Evolutionary conservation across 2,888 invertebrate species (phyloP).

Genomic region (Epirrhoe alternata): DNA sequence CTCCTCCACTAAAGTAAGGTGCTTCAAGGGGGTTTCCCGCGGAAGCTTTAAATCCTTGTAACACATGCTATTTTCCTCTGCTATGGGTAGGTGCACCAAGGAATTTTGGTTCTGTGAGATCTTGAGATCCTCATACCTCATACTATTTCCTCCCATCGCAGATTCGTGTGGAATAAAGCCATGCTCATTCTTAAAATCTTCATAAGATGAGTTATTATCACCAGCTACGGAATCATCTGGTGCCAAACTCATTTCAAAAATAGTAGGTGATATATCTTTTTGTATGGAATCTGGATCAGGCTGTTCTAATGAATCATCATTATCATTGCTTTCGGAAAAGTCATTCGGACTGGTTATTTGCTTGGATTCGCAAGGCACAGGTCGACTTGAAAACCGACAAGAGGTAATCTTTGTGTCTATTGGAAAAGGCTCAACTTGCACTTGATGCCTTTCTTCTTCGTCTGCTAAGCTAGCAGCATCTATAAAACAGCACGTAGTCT

Average conservation of each 20-base stretch:
- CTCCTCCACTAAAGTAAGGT: background rate
- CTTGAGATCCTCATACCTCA: background rate
- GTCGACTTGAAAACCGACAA: slow-evolving; percentile 57
- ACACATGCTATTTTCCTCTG: background rate
- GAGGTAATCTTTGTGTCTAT: background rate
- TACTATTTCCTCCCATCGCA: background rate
- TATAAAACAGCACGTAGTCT: slow-evolving; percentile 87
- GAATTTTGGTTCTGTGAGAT: background rate
- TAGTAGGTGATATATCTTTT: slow-evolving; percentile 70
- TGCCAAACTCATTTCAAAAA: slow-evolving; percentile 72
- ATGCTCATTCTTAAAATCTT: background rate
- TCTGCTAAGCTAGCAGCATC: slow-evolving; percentile 91
- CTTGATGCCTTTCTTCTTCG: slow-evolving; percentile 82
- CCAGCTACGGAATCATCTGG: slow-evolving; percentile 67
- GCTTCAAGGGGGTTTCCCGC: background rate
- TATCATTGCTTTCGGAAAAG: slow-evolving; percentile 72
- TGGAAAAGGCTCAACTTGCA: slow-evolving; percentile 29
- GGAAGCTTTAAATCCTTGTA: background rate
- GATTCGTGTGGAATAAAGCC: background rate
- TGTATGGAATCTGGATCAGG: slow-evolving; percentile 63
- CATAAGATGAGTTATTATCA: slow-evolving; percentile 43
- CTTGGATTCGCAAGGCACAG: slow-evolving; percentile 66
- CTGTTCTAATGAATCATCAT: slow-evolving; percentile 76
- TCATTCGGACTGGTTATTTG: slow-evolving; percentile 65
- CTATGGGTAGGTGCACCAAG: background rate